phyloP scores from a whole-genome alignment of 2,797 vertebrate species.

The Phataginus tetradactyla region DNA sequence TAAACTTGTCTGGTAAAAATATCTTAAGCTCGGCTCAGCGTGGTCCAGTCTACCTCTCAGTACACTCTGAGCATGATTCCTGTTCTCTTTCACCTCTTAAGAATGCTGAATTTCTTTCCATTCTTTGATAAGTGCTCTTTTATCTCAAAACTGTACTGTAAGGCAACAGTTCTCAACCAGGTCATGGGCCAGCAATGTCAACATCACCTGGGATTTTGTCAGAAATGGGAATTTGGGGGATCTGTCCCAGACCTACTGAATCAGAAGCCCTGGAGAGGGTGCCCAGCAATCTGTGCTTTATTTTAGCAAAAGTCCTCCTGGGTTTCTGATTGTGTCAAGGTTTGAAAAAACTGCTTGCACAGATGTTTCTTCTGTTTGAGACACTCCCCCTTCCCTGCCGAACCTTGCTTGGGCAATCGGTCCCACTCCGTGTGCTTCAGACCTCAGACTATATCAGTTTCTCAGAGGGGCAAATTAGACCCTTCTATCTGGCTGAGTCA shows the following conservation, averaged over 20 bases:
- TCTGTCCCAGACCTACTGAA: no score
- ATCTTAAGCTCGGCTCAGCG: neutral
- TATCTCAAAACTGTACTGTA: neutral
- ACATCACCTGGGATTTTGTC: neutral
- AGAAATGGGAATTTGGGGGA: neutral
- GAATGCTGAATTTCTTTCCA: neutral
- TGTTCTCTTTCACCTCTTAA: neutral
- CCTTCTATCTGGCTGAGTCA: neutral
- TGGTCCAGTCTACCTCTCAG: no score
- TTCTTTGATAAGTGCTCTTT: neutral
- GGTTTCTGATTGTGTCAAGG: neutral
- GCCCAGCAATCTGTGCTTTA: rapidly evolving
- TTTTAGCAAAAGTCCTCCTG: no score
- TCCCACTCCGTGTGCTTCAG: no score
- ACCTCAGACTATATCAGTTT: neutral
- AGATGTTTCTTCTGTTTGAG: neutral
- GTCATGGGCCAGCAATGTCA: no score
- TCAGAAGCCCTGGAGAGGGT: neutral
- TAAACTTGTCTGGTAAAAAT: neutral
- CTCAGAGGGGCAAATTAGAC: neutral
- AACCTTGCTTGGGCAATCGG: neutral
- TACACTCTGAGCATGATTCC: neutral
- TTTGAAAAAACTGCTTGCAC: neutral
- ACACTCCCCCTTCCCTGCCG: rapidly evolving
- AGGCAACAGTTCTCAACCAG: neutral